These are phyloP conservation scores for Silvanus unidentatus DNA, from an alignment of 2,888 invertebrate genomes.

Conservation along the genomic window DNA sequence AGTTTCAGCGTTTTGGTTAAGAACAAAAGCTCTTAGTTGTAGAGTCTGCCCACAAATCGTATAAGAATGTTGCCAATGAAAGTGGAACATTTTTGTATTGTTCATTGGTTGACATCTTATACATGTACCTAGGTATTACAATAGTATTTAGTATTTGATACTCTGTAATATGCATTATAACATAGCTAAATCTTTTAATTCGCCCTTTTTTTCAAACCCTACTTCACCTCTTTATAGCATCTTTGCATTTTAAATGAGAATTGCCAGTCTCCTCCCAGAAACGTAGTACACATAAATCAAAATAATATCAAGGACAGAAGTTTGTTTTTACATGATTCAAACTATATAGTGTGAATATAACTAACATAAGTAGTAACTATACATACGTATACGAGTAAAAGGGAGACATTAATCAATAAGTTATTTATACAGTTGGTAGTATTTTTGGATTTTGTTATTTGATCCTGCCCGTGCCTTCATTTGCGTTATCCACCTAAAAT, in stretches of 20 bases:
- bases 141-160: no score
- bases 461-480: not conserved
- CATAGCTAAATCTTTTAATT: no score
- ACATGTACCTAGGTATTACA: no score
- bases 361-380: no score
- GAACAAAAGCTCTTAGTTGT: constrained; percentile 1
- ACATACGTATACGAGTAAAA: no score
- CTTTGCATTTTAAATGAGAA: no score
- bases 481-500: no score
- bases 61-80: not conserved
- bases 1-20: constrained; percentile 1
- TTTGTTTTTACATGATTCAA: not conserved
- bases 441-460: constrained; percentile 1
- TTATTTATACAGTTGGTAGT: constrained; percentile 10
- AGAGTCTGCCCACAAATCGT: not conserved
- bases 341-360: no score
- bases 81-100: not conserved
- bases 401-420: constrained; percentile 10
- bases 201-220: not conserved
- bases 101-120: not conserved
- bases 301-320: constrained; percentile 2
- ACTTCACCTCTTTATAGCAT: no score
- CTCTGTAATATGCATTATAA: no score
- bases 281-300: constrained; percentile 1
- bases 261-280: no score